Base-by-base conservation (phyloP, 2,797 vertebrate species). In the Molossus molossus region DNA sequence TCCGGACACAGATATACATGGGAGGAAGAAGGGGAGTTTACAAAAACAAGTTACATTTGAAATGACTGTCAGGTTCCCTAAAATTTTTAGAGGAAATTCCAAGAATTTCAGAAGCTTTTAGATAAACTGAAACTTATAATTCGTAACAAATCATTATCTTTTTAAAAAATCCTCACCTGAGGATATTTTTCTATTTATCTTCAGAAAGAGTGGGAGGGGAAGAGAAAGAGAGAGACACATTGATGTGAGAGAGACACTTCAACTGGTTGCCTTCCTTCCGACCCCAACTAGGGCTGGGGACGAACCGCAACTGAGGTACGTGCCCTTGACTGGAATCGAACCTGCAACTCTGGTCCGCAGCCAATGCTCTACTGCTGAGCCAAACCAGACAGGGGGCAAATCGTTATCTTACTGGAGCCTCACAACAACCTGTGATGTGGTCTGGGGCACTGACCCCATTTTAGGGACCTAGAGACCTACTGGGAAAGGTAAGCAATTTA, bases 61-160 rank as follows among this genome's bases (percentile, higher is more conserved):
- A 94, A 92, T 90, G 82, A 94, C 23, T 77, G 13, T 64, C 62
- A 88, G 62, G 18, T 94, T 95, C 91, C 91, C 60, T 91, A 91
- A 92, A 72, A 73, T 3, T 72, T 90, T 81, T 91, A 65, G 37
- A 58, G 86, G 60, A 77, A 94, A 90, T 75, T 94, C 89, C 73
- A 77, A 90, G 67, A 92, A 94, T 13, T 65, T 73, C 33, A 82
- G 33, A 93, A 50, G 17, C 1, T 40, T 87, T 86, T 94, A 75
- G 58, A 60, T 84, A 75, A 81, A 91, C 55, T 15, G 70, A 94
- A 94, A 94, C 29, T 93, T 93, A 83, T n/a, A 82, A 80, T 70
- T 18, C 15, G 17, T 76, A 62, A n/a, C n/a, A 83, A 92, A 73
- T 65, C 20, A 6, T 45, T 45, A 45, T 45, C 40, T 45, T 45